Base-by-base conservation (phyloP, 2,113 vertebrate species). In the Phalacrocorax brasilianus region DNA sequence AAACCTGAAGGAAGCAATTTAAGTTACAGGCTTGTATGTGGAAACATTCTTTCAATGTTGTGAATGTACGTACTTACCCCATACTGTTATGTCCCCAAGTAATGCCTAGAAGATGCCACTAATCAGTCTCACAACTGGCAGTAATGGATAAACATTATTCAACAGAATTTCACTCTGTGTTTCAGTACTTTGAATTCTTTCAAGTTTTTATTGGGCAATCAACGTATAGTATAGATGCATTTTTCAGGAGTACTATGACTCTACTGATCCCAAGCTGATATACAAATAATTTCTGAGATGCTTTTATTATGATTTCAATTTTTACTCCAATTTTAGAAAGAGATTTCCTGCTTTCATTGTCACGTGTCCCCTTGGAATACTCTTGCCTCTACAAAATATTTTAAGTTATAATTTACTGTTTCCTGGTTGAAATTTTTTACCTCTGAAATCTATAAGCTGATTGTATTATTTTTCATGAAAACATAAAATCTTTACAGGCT, bases 401-500 rank as follows among this genome's bases (percentile, higher is more conserved):
- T 93, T 61, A 76, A 26, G 52, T 68, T 68, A 65, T 53, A 91
- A 85, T 90, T 93, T 95, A 82, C 35, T 78, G 32, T 84, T 92
- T 88, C 32, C 19, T 72, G 49, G 32, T 44, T 22, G n/a, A 77
- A 66, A 63, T 23, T 90, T 90, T 88, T 93, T 28, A 83, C 12
- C 52, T 71, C 44, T 77, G 71, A 85, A 90, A 77, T 83, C 85
- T 73, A 38, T 89, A 96, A 95, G 90, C 32, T 74, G 42, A 77
- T 71, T 71, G 72, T 83, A 45, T 85, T 94, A 68, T 67, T 93
- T 93, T 96, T 93, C 71, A 88, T 35, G 67, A 79, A 71, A 96
- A 91, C 58, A 66, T 76, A 93, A 97, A 83, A 77, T 91, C 85
- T 94, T 92, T 74, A 85, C n/a, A 70, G 63, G 72, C 79, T 84